Evolutionary conservation across 2,888 invertebrate species (phyloP), one percentile per base, ranked within the genome.

Genomic region (Parnassius mnemosyne): DNA sequence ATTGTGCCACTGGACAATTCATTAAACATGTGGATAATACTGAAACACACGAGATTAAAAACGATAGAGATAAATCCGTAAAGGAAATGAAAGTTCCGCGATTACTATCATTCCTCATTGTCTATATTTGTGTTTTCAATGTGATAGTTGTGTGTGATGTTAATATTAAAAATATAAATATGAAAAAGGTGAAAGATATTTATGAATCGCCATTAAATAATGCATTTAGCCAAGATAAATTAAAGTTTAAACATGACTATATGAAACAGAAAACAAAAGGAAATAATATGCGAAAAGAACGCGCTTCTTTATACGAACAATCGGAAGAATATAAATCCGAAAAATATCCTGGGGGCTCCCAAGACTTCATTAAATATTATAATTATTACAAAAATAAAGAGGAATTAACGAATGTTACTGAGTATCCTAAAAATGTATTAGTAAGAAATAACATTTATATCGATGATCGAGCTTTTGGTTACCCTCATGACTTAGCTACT

Each of bases 91-190:
- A 72, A 69, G 66, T 79, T 68, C 75, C 87, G 69, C 66, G 72
- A 60, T 69, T 85, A 72, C 69, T 84, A 66, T 78, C 82, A 81
- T 80, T 89, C 78, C 78, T 89, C 63, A 68, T 88, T 70, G 82
- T 85, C 67, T 86, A 87, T 78, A 20, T 87, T 67, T 89, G 84
- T 85, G 75, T 88, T 79, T 72, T 85, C 74, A 89, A 90, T 88
- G 88, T 90, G 85, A 88, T 90, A 89, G 81, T 82, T 79, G 78
- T 74, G 82, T 90, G 90, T 88, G 87, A 89, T 87, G 87, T 79
- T 85, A 89, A 84, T 83, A 78, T 85, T 77, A 89, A 78, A 81
- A 74, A 80, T 79, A 73, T 84, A 78, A 81, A 84, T 82, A 78
- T 72, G 66, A 79, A 79, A 71, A 72, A 69, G 61, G 68, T 67